These are phyloP conservation scores for Salvelinus alpinus DNA, from an alignment of 2,113 vertebrate genomes.

Conservation along the genomic window DNA sequence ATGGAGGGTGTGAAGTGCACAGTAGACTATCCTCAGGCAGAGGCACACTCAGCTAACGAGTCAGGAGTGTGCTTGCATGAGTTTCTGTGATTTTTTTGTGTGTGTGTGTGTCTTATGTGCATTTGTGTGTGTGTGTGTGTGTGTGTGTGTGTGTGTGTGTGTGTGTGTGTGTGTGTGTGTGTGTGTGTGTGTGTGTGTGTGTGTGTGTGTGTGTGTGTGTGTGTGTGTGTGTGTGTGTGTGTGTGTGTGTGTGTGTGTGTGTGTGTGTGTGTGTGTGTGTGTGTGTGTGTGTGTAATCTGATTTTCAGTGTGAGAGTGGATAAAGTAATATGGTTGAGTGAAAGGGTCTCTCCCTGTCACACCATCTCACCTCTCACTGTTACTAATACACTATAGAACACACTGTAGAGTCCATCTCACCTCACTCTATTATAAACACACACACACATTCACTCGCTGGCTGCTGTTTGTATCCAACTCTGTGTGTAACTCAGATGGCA, in stretches of 20 bases:
- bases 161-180: slow-evolving; percentile 16
- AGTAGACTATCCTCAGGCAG: too few species aligned
- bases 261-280: not conserved
- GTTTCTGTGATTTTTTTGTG: not conserved
- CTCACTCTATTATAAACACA: too few species aligned
- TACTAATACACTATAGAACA: too few species aligned
- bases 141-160: slow-evolving; percentile 8
- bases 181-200: not conserved
- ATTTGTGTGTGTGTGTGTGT: too few species aligned
- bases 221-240: not conserved
- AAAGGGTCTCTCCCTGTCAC: not conserved
- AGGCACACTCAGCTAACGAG: slow-evolving; percentile 30
- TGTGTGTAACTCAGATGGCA: not conserved
- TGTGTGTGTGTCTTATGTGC: too few species aligned
- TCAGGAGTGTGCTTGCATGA: not conserved
- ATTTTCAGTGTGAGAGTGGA: not conserved
- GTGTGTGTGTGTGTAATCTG: not conserved
- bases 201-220: too few species aligned
- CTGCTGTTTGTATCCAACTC: too few species aligned
- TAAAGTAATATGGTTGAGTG: not conserved
- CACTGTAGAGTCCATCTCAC: too few species aligned
- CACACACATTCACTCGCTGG: too few species aligned
- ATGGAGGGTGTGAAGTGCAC: slow-evolving; percentile 42
- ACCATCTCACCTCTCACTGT: too few species aligned
- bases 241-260: not conserved